phyloP scores from a whole-genome alignment of 2,888 invertebrate species.

The Neelides folsomi region DNA sequence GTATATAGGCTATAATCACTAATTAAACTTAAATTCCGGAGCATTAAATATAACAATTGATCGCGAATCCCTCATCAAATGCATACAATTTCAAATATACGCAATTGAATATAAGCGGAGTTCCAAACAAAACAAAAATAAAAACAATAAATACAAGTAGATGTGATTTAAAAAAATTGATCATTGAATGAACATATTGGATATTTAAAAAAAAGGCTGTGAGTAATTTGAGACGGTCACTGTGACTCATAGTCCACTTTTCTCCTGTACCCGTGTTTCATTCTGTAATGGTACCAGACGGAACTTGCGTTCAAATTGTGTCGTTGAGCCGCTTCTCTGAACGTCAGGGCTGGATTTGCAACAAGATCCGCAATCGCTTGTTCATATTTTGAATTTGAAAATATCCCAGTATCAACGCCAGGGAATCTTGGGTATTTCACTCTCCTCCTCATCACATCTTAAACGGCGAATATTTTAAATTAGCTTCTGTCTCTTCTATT shows the following conservation, averaged over 20 bases:
- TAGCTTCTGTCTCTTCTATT: too few relatives aligned
- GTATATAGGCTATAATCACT: slow-evolving; percentile 5
- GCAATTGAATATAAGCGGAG: slow-evolving; percentile 11
- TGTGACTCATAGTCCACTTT: slow-evolving; percentile 13
- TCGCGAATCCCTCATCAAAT: slow-evolving; percentile 10
- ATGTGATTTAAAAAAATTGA: slow-evolving; percentile 1
- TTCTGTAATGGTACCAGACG: slow-evolving; percentile 20
- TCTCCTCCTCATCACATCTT: slow-evolving; percentile 16
- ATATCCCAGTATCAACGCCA: slow-evolving; percentile 10
- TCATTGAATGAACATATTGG: too few relatives aligned
- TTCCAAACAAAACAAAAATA: slow-evolving; percentile 7
- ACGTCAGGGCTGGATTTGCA: slow-evolving; percentile 19
- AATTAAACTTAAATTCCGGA: slow-evolving; percentile 5
- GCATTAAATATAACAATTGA: slow-evolving; percentile 5
- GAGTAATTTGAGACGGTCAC: too few relatives aligned
- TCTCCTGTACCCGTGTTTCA: slow-evolving; percentile 17
- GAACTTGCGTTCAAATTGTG: slow-evolving; percentile 17
- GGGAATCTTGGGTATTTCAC: slow-evolving; percentile 19
- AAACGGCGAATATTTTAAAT: background rate
- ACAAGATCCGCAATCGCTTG: slow-evolving; percentile 18
- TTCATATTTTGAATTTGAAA: slow-evolving; percentile 17
- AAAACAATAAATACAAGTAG: too few relatives aligned
- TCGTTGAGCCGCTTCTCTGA: slow-evolving; percentile 18
- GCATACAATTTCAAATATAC: slow-evolving; percentile 3
- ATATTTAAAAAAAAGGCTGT: too few relatives aligned